Percentiles rank a stretch among this genome's conserved stretches.
Conservation (phyloP, 2,888 invertebrate species). For the Eledone cirrhosa region DNA sequence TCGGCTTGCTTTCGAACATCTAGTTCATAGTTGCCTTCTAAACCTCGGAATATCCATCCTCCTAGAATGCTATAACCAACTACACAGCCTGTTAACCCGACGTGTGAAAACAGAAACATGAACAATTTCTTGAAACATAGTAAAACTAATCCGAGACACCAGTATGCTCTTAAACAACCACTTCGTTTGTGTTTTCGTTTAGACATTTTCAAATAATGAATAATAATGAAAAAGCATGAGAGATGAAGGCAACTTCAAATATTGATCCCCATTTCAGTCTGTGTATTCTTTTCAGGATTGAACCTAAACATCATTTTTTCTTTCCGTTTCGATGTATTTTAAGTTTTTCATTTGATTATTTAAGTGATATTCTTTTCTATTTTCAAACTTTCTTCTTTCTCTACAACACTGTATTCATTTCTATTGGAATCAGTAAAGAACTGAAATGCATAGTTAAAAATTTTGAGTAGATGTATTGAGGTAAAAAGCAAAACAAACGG, state of each 20-base stretch:
- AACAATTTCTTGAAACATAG: slow-evolving; percentile 72
- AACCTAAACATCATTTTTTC: too few relatives aligned
- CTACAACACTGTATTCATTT: too few relatives aligned
- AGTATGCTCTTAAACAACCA: background rate
- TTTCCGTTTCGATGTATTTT: too few relatives aligned
- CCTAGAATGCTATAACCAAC: slow-evolving; percentile 88
- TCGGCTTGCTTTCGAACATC: slow-evolving; percentile 42
- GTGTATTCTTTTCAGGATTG: too few relatives aligned
- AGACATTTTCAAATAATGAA: background rate
- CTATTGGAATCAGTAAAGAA: too few relatives aligned
- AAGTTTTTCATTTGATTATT: too few relatives aligned
- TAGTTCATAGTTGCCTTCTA: slow-evolving; percentile 71
- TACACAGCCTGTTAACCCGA: slow-evolving; percentile 91
- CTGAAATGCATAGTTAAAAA: too few relatives aligned
- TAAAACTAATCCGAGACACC: background rate
- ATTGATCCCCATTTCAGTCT: too few relatives aligned
- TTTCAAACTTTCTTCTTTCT: too few relatives aligned
- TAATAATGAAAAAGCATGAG: too few relatives aligned
- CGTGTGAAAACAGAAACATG: slow-evolving; percentile 95
- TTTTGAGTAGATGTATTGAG: background rate
- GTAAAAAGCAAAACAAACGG: background rate
- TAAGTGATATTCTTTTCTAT: too few relatives aligned
- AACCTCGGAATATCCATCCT: slow-evolving; percentile 86
- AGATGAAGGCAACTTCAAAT: too few relatives aligned
- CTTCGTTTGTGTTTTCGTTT: background rate